A percentile compares a stretch with the other conserved stretches of the same genome.
Conservation (phyloP, 2,797 vertebrate species). For the Diglossa cyanea region DNA sequence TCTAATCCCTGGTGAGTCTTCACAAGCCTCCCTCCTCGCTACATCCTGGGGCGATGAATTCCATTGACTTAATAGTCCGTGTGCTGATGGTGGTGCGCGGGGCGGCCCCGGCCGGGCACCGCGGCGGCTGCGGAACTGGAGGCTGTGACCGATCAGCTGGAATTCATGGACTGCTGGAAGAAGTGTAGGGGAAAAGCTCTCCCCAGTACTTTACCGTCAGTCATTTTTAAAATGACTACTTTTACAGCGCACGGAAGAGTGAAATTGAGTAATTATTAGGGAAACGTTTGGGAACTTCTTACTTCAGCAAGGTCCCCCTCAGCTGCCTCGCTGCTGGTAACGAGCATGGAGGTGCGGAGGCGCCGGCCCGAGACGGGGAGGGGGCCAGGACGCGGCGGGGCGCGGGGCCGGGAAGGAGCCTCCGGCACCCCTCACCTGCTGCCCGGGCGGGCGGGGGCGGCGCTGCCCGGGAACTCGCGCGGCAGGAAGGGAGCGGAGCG, state of each 20-base stretch:
- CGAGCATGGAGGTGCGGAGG: accelerated
- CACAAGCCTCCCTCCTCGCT: neutral
- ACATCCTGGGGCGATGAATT: neutral
- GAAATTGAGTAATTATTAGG: neutral
- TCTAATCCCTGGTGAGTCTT: neutral
- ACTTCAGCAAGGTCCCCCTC: no score
- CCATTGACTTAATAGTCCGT: neutral
- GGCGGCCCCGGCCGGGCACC: neutral
- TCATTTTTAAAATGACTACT: neutral
- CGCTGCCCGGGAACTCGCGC: neutral
- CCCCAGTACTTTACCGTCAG: neutral
- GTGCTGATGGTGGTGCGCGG: neutral
- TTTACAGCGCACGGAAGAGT: neutral
- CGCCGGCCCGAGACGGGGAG: accelerated
- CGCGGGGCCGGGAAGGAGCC: neutral
- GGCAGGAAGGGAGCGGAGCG: conserved; percentile 19
- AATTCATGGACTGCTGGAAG: neutral
- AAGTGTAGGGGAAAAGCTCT: neutral
- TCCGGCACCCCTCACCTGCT: neutral
- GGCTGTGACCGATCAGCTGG: neutral
- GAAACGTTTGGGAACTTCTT: neutral
- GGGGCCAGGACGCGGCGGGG: accelerated
- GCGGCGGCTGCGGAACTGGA: neutral
- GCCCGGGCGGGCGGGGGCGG: neutral
- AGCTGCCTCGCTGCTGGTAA: neutral